These are phyloP conservation scores for Chamaetylas fuelleborni DNA, from an alignment of 2,113 vertebrate genomes.

Conservation along the genomic window DNA sequence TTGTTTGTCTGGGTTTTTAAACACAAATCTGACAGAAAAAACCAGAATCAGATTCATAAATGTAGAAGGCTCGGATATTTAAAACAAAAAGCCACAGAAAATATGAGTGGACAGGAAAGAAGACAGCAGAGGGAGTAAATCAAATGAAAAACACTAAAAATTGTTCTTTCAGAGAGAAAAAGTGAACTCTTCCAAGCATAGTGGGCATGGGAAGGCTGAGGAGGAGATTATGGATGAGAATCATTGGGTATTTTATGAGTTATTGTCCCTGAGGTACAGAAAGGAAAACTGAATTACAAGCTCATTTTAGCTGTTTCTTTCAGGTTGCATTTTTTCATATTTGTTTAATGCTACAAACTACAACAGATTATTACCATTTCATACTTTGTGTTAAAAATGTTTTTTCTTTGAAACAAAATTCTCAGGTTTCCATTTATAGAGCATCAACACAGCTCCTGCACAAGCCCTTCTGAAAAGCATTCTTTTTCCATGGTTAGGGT, in stretches of 20 bases:
- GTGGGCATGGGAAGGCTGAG: rapidly evolving
- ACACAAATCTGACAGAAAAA: not conserved
- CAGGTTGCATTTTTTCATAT: not conserved
- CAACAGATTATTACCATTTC: not conserved
- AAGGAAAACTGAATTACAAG: not conserved
- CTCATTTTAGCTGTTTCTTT: not conserved
- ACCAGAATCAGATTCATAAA: not conserved
- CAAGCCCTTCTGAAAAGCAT: not conserved
- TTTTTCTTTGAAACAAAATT: not conserved
- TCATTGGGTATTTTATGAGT: not conserved
- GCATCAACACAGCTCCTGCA: not conserved
- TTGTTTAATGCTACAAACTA: not conserved
- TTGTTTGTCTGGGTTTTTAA: not conserved
- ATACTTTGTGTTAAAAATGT: not conserved
- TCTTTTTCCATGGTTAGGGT: not conserved
- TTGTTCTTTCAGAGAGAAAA: not conserved
- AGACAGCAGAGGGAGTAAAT: not conserved
- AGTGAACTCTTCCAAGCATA: not conserved
- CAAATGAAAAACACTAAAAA: not conserved
- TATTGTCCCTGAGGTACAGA: not conserved
- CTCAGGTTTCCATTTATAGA: not conserved
- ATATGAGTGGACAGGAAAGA: not conserved
- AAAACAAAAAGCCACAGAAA: not conserved
- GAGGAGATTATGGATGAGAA: not conserved
- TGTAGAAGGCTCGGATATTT: not conserved